Evolutionary conservation across 1,140 invertebrate genomes (phyloP), one percentile per base, ranked within the genome.

Genomic region (Drosophila subpulchrella): DNA sequence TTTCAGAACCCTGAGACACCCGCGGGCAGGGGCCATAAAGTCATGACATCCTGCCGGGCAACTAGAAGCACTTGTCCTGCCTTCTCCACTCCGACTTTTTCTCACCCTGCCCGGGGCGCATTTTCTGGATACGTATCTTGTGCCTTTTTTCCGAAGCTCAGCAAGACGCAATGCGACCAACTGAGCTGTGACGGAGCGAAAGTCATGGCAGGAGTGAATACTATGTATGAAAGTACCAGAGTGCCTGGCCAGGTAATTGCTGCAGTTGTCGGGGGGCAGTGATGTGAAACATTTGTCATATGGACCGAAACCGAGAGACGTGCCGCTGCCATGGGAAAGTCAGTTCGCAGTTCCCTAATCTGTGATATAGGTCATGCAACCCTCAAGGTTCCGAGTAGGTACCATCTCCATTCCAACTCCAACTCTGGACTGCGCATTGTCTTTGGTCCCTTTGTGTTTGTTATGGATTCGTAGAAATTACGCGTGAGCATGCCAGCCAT

Each of bases 321-420:
- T 86, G 79, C 73, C 77, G 77, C 47, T 85, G 81, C 84, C 83
- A 66, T 86, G 83, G 83, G 83, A 86, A 86, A 86, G 79, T 83
- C 80, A 72, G 66, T 54, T 60, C 62, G 76, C 62, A 32, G 61
- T 54, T 62, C 65, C 73, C 65, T 80, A 89, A 88, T 73, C 83
- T 88, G 66, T 88, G 83, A 88, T 88, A 88, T 88, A 89, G 83
- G 83, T 88, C 83, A 88, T 88, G 84, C 83, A 88, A 88, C 83
- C 83, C 84, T 88, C 79, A 88, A 88, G 84, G 83, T 88, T 88
- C 72, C 61, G 60, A 56, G 75, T 82, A 78, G 58, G 55, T 60
- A 58, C 72, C 56, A 48, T 56, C 53, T n/a, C 54, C 78, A 53
- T 15, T 36, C 27, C 48, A 62, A 41, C 60, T 59, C 46, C 30